Base-by-base conservation (phyloP, 1,140 invertebrate species). In the Drosophila gunungcola region DNA sequence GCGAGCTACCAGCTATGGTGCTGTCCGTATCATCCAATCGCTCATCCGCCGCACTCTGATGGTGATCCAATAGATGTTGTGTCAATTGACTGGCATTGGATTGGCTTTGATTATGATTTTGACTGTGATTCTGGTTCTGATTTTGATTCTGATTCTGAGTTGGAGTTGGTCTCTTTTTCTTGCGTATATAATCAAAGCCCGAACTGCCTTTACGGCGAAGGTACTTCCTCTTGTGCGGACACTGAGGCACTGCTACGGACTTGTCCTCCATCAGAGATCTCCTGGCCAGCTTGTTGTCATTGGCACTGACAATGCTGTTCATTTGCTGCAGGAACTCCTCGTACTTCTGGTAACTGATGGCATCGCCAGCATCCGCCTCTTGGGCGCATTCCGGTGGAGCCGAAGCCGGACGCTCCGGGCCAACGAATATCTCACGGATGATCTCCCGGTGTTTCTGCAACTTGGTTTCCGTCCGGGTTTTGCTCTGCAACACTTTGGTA, bases 151-250 rank as follows among this genome's bases (percentile, higher is more conserved):
- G 27, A 21, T 41, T 46, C 5, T 68, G 56, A 0, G 93, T 39
- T 93, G 73, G 38, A 3, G 61, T 16, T 3, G 73, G 96, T 11
- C 88, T 74, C 91, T 97, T 97, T 93, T 97, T 97, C 79, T 97
- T 97, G 11, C 96, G 93, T 43, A 97, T 97, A 65, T 97, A 98
- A 93, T 97, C 97, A 92, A 98, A 97, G 3, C 97, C 92, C 6
- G 95, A 96, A 56, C 95, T 95, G 67, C 95, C 94, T 91, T 96
- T 96, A 36, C 95, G 91, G 16, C 95, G 92, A 43, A 91, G 38
- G 65, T 91, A 90, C 52, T 89, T 86, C 1, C 89, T 52, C 32
- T 88, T 86, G 94, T 92, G 95, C 94, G 68, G 57, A 27, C 75
- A 70, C 13, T 64, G 57, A 0, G 68, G 49, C 0, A 49, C 42